Base-by-base conservation (phyloP, 30 jellyfish, hydroid and myxozoan species). In the Catostylus mosaicus region DNA sequence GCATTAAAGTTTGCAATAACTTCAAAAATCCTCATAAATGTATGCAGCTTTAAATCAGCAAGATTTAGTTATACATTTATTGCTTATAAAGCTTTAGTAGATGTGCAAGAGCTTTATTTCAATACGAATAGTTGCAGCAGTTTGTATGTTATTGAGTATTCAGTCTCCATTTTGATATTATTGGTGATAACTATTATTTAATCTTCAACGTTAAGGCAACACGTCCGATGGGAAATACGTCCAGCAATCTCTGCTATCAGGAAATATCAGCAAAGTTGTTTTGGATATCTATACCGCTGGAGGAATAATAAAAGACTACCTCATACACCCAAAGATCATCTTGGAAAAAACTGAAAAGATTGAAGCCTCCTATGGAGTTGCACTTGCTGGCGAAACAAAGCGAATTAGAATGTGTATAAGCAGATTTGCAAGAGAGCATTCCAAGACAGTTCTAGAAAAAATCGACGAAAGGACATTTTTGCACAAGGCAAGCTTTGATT, bases 301-400 rank as follows among this genome's bases (percentile, higher is more conserved):
- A 29, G 18, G n/a, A n/a, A n/a, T 31, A 29, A n/a, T 65, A 19
- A 66, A 72, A 37, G 78, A 68, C 32, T 48, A 51, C 40, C 51
- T 80, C 0, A 63, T 30, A 18, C 76, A 68, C 16, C 78, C 90
- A 40, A 30, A 54, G 0, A 67, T 80, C 40, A 37, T 31, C 32
- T 29, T 80, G 26, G 77, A 65, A 30, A 20, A 26, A 18, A 32
- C 51, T 1, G 7, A 40, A 38, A 31, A n/a, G 26, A 26, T 80
- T 5, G 63, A 67, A 19, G 90, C 83, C 2, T 80, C 90, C 35
- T 80, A 64, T 34, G 82, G 90, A 43, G 61, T 80, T 9, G 90
- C 83, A 1, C 61, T 80, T 12, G 76, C 84, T 4, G 90, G 84
- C 9, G 90, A 80, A 38, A 79, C 83, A 26, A 67, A 66, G 51